Evolutionary conservation across 2,888 invertebrate genomes (phyloP), one percentile per base, ranked within the genome.

Genomic region (Hemicrepidius hirtus): DNA sequence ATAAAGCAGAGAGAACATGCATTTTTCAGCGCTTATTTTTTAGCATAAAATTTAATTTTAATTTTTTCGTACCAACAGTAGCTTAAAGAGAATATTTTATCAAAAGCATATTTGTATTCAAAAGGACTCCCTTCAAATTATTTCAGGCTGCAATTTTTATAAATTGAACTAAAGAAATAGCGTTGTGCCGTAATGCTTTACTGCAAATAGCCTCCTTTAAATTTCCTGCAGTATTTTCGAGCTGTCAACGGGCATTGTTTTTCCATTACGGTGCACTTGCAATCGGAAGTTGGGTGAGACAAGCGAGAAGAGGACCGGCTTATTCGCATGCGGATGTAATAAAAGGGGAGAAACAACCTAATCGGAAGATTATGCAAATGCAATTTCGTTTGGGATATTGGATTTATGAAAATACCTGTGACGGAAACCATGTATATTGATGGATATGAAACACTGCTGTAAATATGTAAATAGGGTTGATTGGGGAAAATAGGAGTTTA

Each of bases 331-430:
- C 71, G 65, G 64, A 64, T 72, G 66, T 55, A 70, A 71, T 65
- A 68, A 73, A 75, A 64, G 70, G 77, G 78, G 76, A 76, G 76
- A 70, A 70, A 75, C 74, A 78, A 79, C 79, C 81, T 85, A 85
- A 85, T 84, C 84, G 85, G 81, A 84, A 84, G 85, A 84, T 86
- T 86, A 86, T 85, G 86, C 81, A 85, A 86, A 85, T 86, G 85
- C 82, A 85, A 86, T 85, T 85, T 84, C 84, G 85, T 85, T 85
- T 84, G 83, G 84, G 83, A 85, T 85, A 86, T 86, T 86, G 86
- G 85, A 85, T 86, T 85, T 84, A 84, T 84, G 85, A 83, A 85
- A 84, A 84, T 84, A 82, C 81, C 82, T 82, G 81, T 81, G 82
- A 82, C 82, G 82, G 79, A 80, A 80, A 80, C 79, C 79, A 70